Base-by-base conservation (phyloP, 1,140 invertebrate genomes). In the Anoplolepis gracilipes region DNA sequence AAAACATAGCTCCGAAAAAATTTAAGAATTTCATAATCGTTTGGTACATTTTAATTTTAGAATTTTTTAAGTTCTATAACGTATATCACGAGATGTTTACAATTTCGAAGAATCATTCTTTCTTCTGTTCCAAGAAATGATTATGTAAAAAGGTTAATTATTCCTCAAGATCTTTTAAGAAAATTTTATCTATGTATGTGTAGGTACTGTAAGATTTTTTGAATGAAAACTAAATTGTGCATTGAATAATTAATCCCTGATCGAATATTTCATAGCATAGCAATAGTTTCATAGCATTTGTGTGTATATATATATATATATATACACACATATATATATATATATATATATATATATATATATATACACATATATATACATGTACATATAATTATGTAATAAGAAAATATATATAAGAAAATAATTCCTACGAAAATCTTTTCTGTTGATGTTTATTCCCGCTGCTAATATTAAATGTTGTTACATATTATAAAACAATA, bases 401-500 rank as follows among this genome's bases (percentile, higher is more conserved):
- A n/a, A n/a, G n/a, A n/a, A n/a, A n/a, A n/a, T 30, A 25, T 64
- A 22, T 64, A 30, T 64, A 55, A 77, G 22, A 75, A 22, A 62
- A 39, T 61, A 61, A 76, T 76, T 62, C 25, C 57, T 76, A 76
- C 33, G 16, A 62, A 62, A 28, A 62, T 62, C 16, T 64, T 62
- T 64, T 64, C 53, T 77, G n/a, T 64, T 64, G 39, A 64, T 77
- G 11, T 77, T 64, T 77, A 64, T 77, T 77, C 57, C 59, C 30
- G 75, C 28, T 62, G 36, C 33, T 62, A 77, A 77, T 64, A 64
- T 42, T 77, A 77, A 25, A 77, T 42, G 39, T 64, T 77, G 62
- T 57, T 42, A 77, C 59, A 77, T 77, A 64, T 77, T 77, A 77
- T 64, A 25, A 64, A 77, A 77, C 75, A 77, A 77, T 77, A 64